phyloP scores from a whole-genome alignment of 2,888 invertebrate genomes.

The Acanthococcus lagerstroemiae region DNA sequence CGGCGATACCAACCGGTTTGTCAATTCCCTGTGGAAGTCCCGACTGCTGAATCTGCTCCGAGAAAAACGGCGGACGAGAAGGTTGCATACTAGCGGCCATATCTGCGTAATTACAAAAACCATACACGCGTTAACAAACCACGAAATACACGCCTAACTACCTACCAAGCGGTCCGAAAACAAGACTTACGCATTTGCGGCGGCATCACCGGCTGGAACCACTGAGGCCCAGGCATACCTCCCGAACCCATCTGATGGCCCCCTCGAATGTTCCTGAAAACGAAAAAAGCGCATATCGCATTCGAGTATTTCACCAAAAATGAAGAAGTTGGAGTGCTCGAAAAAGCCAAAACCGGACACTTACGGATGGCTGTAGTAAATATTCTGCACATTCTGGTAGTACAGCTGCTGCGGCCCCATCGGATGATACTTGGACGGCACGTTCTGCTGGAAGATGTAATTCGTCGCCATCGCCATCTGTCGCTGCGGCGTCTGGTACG shows the following conservation, averaged over 20 bases:
- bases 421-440: neutral
- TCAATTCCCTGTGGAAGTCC: neutral
- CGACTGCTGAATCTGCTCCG: neutral
- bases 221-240: too few relatives aligned
- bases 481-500: neutral
- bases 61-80: neutral
- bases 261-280: neutral
- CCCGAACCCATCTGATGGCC: too few relatives aligned
- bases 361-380: constrained; percentile 13
- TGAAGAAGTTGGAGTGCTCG: neutral
- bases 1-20: neutral
- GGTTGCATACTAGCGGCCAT: neutral
- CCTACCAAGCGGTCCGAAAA: too few relatives aligned
- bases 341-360: neutral
- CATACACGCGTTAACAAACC: too few relatives aligned
- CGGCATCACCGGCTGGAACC: too few relatives aligned
- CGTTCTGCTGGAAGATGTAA: constrained; percentile 9
- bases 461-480: constrained; percentile 8
- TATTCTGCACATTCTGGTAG: constrained; percentile 21
- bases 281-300: neutral
- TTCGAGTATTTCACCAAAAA: neutral
- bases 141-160: too few relatives aligned
- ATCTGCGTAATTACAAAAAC: too few relatives aligned
- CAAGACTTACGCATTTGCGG: too few relatives aligned
- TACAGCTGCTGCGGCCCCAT: constrained; percentile 16